Evolutionary conservation across 2,113 vertebrate species (phyloP), one percentile per base, ranked within the genome.

Genomic region (Sturnus vulgaris): DNA sequence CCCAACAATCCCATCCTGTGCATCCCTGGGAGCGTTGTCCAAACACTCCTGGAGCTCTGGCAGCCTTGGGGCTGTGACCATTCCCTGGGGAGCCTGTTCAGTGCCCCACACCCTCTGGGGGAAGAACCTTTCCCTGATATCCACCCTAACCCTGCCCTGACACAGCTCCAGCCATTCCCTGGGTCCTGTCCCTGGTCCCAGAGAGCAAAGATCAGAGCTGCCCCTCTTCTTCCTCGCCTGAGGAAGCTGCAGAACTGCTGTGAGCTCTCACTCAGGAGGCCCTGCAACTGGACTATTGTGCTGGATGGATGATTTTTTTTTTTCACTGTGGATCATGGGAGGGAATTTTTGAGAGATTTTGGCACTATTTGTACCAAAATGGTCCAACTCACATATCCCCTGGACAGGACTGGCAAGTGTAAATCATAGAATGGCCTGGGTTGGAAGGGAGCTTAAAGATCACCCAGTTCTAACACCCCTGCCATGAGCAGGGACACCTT

Each of bases 131-230:
- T 11, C 0, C 30, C 24, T 40, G 40, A 40, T 30, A 35, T 1
- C 65, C 49, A 49, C 0, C 25, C 20, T 49, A 1, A 12, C 1
- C 14, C 59, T 31, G 0, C 42, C 42, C 49, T 49, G 76, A 6
- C 66, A 1, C 31, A 72, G 42, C 44, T 57, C 42, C 68, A 81
- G 59, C 37, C 0, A 0, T 33, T 64, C 59, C 57, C 52, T 50
- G 6, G 18, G 21, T 33, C 3, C 50, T 72, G 59, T 50, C 50
- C 27, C 50, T 57, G 37, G 37, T 40, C 31, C 15, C 66, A 72
- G 2, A 65, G 31, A 88, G 31, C 35, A 72, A 66, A 65, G 50
- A 2, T 12, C 75, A 71, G 25, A 35, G 6, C 65, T 64, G 57
- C 5, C 14, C 14, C 31, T 37, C 18, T 8, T 18, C 22, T 15